Evolutionary conservation across 2,888 invertebrate species (phyloP).

Genomic region (Aspidiotus destructor): DNA sequence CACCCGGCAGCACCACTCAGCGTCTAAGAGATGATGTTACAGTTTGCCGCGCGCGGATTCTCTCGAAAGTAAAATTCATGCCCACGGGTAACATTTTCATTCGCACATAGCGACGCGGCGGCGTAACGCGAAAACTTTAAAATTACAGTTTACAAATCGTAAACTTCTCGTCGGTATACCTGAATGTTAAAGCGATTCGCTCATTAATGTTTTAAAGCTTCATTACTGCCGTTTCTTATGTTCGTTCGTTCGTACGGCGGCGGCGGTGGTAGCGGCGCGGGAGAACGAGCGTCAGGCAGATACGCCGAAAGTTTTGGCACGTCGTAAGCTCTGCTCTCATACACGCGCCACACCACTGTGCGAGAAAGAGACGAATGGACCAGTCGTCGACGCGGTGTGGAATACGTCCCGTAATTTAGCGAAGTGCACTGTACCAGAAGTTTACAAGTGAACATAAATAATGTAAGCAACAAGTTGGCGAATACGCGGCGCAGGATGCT

Average conservation of each 20-base stretch:
- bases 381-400: conserved; percentile 4
- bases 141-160: conserved; percentile 33
- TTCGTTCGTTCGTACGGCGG: neutral
- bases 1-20: too few species aligned
- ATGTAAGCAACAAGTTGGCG: conserved; percentile 30
- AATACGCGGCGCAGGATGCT: conserved; percentile 12
- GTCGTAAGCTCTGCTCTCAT: neutral
- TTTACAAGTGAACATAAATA: conserved; percentile 33
- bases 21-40: too few species aligned
- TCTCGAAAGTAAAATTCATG: neutral
- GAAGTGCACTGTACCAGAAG: conserved; percentile 33
- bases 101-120: conserved; percentile 11
- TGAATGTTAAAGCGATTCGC: conserved; percentile 29
- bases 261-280: conserved; percentile 11
- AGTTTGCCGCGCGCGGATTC: too few species aligned
- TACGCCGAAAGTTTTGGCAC: conserved; percentile 3
- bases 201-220: conserved; percentile 32
- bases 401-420: conserved; percentile 28
- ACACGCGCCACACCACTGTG: neutral
- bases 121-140: conserved; percentile 20
- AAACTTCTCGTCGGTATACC: conserved; percentile 31
- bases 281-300: neutral
- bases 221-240: conserved; percentile 14
- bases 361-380: neutral
- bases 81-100: conserved; percentile 32